Conservation (phyloP, 2,113 vertebrate species). For the Microtus oregoni region DNA sequence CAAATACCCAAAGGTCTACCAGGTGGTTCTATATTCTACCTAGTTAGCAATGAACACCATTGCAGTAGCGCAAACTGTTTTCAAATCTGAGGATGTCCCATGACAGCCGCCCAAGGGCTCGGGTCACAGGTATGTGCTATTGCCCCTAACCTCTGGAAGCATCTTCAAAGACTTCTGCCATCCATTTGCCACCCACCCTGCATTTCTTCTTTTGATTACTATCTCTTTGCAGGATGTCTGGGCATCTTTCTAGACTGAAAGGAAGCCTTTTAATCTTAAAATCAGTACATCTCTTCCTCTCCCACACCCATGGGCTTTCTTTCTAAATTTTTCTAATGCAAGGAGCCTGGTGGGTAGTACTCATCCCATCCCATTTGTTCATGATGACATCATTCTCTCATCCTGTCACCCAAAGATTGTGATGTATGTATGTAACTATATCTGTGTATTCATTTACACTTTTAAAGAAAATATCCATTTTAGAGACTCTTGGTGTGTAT, state of each 20-base stretch:
- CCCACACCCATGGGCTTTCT: background rate
- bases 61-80: background rate
- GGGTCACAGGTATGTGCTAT: background rate
- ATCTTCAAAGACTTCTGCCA: background rate
- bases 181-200: background rate
- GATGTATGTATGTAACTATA: background rate
- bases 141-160: background rate
- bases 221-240: background rate
- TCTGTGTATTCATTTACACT: background rate
- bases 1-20: background rate
- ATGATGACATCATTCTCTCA: background rate
- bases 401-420: background rate
- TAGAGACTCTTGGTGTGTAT: background rate
- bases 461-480: constrained; percentile 39
- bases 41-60: background rate
- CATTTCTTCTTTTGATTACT: background rate
- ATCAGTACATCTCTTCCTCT: background rate
- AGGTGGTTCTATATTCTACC: background rate
- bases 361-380: background rate
- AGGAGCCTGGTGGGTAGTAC: background rate
- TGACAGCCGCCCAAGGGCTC: background rate
- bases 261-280: background rate
- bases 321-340: background rate
- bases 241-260: background rate
- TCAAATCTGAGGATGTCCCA: background rate